Percentiles rank a stretch among this genome's conserved stretches.
These are phyloP conservation scores for Sapajus apella DNA, from an alignment of 2,113 vertebrate genomes.

Conservation along the genomic window DNA sequence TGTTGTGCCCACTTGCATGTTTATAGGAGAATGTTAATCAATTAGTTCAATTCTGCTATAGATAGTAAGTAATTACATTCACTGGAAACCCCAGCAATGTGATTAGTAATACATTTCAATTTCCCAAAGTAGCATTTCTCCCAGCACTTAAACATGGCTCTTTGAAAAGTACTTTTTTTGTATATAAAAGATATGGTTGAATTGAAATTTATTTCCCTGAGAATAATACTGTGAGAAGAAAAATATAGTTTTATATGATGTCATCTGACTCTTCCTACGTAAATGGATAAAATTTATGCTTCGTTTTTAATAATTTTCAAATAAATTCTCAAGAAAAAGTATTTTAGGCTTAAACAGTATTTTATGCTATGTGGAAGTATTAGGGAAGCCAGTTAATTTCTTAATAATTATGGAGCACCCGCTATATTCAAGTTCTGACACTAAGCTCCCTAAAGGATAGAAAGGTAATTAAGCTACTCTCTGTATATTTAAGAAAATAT, in stretches of 20 bases:
- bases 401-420: neutral
- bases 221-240: neutral
- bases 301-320: conserved; percentile 2
- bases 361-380: neutral
- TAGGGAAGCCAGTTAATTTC: neutral
- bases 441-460: neutral
- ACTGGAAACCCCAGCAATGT: neutral
- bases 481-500: neutral
- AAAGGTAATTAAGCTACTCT: neutral
- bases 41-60: conserved; percentile 67
- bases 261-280: neutral
- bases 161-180: conserved; percentile 16
- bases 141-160: conserved; percentile 19
- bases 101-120: conserved; percentile 71
- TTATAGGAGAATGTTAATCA: conserved; percentile 64
- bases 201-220: conserved; percentile 17
- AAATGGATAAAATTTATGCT: neutral
- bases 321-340: neutral
- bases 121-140: conserved; percentile 61
- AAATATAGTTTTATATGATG: neutral
- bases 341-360: neutral
- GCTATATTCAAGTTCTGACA: neutral
- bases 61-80: conserved; percentile 69
- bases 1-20: conserved; percentile 57
- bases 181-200: neutral